phyloP scores from a whole-genome alignment of 2,888 invertebrate species.

The Caenorhabditis imperialis region DNA sequence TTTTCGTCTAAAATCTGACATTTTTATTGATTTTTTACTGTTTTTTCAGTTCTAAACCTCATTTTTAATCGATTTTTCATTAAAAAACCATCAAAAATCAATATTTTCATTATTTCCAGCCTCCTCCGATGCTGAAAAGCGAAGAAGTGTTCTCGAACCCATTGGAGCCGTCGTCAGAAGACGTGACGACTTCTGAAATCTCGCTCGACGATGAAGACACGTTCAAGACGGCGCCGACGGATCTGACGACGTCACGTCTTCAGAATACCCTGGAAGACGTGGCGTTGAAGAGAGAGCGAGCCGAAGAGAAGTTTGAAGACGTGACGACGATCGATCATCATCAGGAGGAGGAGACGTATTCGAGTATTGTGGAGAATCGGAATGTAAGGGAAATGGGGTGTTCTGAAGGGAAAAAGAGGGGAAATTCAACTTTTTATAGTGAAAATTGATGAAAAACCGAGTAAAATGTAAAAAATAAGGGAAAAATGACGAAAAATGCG shows the following conservation, averaged over 20 bases:
- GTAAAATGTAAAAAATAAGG: too few species aligned
- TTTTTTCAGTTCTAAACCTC: neutral
- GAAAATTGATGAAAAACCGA: too few species aligned
- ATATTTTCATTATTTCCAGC: too few species aligned
- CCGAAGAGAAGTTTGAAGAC: slow-evolving; percentile 3
- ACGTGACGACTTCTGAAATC: slow-evolving; percentile 11
- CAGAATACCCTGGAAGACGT: too few species aligned
- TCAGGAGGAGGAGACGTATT: slow-evolving; percentile 36
- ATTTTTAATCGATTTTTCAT: neutral
- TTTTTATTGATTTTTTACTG: neutral
- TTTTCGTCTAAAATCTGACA: too few species aligned
- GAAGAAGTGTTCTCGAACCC: slow-evolving; percentile 57
- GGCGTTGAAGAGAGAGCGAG: too few species aligned
- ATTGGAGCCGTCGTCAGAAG: slow-evolving; percentile 25
- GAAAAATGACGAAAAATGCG: too few species aligned
- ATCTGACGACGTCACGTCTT: too few species aligned
- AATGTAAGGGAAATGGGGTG: slow-evolving; percentile 36
- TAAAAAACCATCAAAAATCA: neutral
- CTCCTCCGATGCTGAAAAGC: too few species aligned
- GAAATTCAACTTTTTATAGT: too few species aligned
- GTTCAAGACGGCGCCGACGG: slow-evolving; percentile 33
- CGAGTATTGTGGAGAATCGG: slow-evolving; percentile 39
- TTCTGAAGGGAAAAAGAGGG: too few species aligned
- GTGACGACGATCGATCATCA: neutral
- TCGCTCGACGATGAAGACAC: slow-evolving; percentile 44